Evolutionary conservation across 2,888 invertebrate genomes (phyloP).

Genomic region (Mellilla xanthometata): DNA sequence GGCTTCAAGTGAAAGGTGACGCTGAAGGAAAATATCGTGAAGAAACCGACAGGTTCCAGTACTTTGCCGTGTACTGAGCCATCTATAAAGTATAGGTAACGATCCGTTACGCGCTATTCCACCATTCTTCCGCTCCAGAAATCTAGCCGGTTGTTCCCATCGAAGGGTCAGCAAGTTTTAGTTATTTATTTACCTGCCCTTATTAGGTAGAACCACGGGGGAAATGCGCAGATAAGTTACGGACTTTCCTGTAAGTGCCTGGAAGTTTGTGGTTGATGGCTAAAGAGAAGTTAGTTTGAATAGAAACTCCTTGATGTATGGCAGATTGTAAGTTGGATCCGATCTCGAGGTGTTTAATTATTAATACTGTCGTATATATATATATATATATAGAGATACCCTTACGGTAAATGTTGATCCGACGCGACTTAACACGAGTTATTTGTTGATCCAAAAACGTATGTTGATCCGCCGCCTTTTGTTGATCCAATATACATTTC

Average conservation of each 20-base stretch:
- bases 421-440: too few species aligned
- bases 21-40: too few species aligned
- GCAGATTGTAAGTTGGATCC: background rate
- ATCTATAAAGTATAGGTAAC: constrained; percentile 6
- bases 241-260: constrained; percentile 20
- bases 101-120: constrained; percentile 13
- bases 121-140: constrained; percentile 25
- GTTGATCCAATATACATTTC: too few species aligned
- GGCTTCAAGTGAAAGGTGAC: too few species aligned
- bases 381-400: too few species aligned
- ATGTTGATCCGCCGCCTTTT: too few species aligned
- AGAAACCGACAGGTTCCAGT: too few species aligned
- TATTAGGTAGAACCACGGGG: constrained; percentile 24
- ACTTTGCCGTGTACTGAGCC: background rate
- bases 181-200: constrained; percentile 33
- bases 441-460: too few species aligned
- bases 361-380: too few species aligned
- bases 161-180: constrained; percentile 30
- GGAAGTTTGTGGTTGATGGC: constrained; percentile 9
- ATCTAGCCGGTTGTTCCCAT: constrained; percentile 22
- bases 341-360: too few species aligned
- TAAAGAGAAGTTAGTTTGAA: constrained; percentile 9
- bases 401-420: too few species aligned
- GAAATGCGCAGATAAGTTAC: constrained; percentile 25
- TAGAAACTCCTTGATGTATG: constrained; percentile 6